These are phyloP conservation scores for Aphelenchoides bicaudatus DNA, from an alignment of 2,888 invertebrate species.

Conservation along the genomic window DNA sequence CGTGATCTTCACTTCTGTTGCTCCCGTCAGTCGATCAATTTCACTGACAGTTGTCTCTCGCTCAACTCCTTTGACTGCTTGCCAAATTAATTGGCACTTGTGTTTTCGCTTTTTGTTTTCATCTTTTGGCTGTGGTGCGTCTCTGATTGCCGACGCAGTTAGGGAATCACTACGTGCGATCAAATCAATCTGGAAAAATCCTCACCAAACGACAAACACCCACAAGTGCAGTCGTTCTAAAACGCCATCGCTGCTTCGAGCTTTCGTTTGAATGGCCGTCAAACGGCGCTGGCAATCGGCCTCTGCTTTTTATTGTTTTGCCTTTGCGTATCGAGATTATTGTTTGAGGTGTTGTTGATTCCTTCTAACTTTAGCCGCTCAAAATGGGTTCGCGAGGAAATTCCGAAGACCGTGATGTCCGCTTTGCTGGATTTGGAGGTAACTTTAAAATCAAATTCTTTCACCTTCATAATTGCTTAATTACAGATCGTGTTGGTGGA, in stretches of 20 bases:
- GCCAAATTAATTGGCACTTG: no score
- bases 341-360: background rate
- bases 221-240: background rate
- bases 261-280: background rate
- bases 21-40: no score
- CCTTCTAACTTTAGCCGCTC: background rate
- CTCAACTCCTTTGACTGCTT: no score
- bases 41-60: no score
- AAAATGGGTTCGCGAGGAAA: slow-evolving; percentile 16
- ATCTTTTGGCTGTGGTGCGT: no score
- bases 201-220: background rate
- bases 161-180: background rate
- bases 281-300: background rate
- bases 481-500: no score
- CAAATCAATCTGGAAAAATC: slow-evolving; percentile 13
- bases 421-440: slow-evolving; percentile 58
- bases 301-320: background rate
- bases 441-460: no score
- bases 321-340: background rate
- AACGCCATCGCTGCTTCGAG: background rate
- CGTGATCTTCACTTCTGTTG: no score
- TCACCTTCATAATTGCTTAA: no score
- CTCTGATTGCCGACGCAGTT: slow-evolving; percentile 6
- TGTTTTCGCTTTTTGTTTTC: no score
- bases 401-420: slow-evolving; percentile 39